Conservation (phyloP, 2,888 invertebrate genomes). For the Microdon myrmicae region DNA sequence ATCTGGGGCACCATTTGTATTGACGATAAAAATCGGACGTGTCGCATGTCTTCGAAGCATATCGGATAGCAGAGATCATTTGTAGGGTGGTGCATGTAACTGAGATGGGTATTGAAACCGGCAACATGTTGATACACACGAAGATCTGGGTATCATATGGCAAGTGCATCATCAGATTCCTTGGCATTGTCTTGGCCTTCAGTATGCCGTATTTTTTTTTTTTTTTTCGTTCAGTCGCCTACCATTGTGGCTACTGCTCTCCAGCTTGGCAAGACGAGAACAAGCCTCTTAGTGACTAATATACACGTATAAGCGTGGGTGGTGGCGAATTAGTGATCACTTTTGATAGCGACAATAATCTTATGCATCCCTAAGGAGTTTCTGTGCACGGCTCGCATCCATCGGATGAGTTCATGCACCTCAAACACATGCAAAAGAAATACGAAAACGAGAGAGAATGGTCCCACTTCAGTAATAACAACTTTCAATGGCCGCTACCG, state of each 20-base stretch:
- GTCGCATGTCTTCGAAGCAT: slow-evolving; percentile 49
- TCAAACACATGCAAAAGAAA: too few relatives aligned
- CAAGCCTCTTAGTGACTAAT: slow-evolving; percentile 58
- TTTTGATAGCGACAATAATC: slow-evolving; percentile 50
- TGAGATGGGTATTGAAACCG: slow-evolving; percentile 49
- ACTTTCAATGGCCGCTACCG: too few relatives aligned
- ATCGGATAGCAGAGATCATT: slow-evolving; percentile 50
- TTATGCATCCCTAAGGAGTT: slow-evolving; percentile 40
- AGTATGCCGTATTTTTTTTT: slow-evolving; percentile 29
- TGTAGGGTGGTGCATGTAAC: slow-evolving; percentile 38
- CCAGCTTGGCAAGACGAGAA: slow-evolving; percentile 10
- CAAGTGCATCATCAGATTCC: too few relatives aligned
- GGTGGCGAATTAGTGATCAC: slow-evolving; percentile 53
- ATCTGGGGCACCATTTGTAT: slow-evolving; percentile 43
- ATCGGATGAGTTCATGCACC: slow-evolving; percentile 37
- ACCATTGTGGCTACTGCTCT: slow-evolving; percentile 14
- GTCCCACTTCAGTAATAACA: slow-evolving; percentile 2
- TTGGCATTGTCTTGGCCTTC: too few relatives aligned
- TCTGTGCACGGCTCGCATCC: slow-evolving; percentile 22
- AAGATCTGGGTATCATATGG: slow-evolving; percentile 23
- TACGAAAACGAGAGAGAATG: slow-evolving; percentile 5
- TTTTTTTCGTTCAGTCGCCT: slow-evolving; percentile 12
- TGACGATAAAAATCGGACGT: slow-evolving; percentile 20
- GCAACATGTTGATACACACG: slow-evolving; percentile 47
- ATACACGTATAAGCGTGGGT: slow-evolving; percentile 65